These are phyloP conservation scores for Neodiprion pinetum DNA, from an alignment of 1,140 invertebrate genomes.

Conservation along the genomic window DNA sequence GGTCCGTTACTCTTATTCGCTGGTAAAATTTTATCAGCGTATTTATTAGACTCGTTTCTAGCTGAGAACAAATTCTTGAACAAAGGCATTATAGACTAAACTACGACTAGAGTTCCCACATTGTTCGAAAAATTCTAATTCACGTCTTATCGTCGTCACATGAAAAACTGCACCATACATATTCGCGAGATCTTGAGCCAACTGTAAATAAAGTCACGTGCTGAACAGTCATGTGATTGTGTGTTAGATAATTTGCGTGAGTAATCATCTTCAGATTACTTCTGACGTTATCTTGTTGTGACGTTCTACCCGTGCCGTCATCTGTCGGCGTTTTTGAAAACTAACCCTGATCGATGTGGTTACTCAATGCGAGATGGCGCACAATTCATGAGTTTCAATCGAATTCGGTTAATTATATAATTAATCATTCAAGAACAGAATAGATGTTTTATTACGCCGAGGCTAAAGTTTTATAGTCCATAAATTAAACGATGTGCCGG, in stretches of 20 bases:
- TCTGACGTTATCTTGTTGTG: background rate
- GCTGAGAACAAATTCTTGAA: conserved; percentile 57
- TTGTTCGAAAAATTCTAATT: conserved; percentile 38
- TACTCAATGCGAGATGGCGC: too few relatives aligned
- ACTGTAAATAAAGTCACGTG: conserved; percentile 69
- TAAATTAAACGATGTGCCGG: too few relatives aligned
- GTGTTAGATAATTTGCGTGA: background rate
- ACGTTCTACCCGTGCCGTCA: background rate
- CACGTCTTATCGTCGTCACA: conserved; percentile 51
- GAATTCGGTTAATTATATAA: too few relatives aligned
- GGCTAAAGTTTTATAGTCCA: too few relatives aligned
- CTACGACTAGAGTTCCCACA: conserved; percentile 44
- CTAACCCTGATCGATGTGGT: background rate
- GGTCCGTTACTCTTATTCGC: conserved; percentile 31
- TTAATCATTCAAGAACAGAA: too few relatives aligned
- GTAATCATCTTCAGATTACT: background rate
- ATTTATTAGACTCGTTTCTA: conserved; percentile 37
- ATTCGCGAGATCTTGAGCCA: conserved; percentile 43
- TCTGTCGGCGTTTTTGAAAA: background rate
- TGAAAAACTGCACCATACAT: conserved; percentile 50
- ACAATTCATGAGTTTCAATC: too few relatives aligned
- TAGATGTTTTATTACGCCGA: too few relatives aligned
- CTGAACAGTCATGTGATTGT: conserved; percentile 65
- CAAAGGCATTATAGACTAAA: conserved; percentile 61
- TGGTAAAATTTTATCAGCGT: conserved; percentile 27